These are phyloP conservation scores for Cygnus buccinator DNA, from an alignment of 2,113 vertebrate genomes.

Conservation along the genomic window DNA sequence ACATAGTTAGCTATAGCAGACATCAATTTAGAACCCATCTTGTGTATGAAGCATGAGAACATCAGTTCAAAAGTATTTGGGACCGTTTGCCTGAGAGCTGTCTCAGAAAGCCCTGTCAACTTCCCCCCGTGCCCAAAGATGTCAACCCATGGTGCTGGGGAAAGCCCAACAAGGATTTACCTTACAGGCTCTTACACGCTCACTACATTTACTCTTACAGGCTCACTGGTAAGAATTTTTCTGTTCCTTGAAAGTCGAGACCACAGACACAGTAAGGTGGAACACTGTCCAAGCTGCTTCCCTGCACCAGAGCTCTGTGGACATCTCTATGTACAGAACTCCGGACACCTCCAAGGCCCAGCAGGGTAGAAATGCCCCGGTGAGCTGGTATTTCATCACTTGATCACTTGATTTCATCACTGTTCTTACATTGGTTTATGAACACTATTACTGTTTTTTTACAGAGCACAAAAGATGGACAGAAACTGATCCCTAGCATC, in stretches of 20 bases:
- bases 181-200: not conserved
- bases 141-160: too few species aligned
- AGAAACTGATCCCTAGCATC: not conserved
- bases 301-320: too few species aligned
- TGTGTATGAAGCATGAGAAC: not conserved
- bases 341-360: not conserved
- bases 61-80: not conserved
- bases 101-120: not conserved
- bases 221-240: not conserved
- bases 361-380: not conserved
- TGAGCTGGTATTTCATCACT: not conserved
- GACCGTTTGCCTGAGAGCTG: not conserved
- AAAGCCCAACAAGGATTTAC: not conserved
- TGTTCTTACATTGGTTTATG: not conserved
- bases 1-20: not conserved
- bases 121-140: not conserved
- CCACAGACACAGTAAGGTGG: not conserved
- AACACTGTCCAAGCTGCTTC: not conserved
- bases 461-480: not conserved
- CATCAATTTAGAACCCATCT: not conserved
- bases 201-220: not conserved
- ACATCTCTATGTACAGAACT: not conserved
- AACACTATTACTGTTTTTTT: not conserved
- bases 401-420: not conserved
- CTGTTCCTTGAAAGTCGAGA: not conserved